These are phyloP conservation scores for Tragelaphus scriptus DNA, from an alignment of 2,113 vertebrate genomes.

Conservation along the genomic window DNA sequence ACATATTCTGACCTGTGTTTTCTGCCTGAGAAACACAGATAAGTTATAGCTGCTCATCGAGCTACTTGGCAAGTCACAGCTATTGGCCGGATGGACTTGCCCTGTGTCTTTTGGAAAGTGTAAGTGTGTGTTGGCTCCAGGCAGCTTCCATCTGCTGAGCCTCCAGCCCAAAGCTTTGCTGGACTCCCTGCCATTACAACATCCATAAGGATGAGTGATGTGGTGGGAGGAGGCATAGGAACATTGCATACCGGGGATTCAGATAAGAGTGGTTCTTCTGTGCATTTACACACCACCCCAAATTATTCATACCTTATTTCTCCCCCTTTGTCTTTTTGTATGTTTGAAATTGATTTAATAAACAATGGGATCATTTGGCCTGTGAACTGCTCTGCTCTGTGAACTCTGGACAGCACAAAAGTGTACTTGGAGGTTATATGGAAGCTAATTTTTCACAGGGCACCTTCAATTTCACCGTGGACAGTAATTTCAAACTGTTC, in stretches of 20 bases:
- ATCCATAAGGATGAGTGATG: not conserved
- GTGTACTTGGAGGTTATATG: not conserved
- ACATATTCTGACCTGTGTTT: not conserved
- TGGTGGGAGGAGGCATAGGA: not conserved
- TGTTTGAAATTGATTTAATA: not conserved
- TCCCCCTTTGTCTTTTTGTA: not conserved
- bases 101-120: not conserved
- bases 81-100: not conserved
- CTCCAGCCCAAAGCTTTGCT: not conserved
- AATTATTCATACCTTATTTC: not conserved
- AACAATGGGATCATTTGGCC: not conserved
- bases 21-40: not conserved
- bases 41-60: not conserved
- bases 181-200: not conserved
- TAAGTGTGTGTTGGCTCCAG: not conserved
- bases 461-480: not conserved
- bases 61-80: not conserved
- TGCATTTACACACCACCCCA: too few species aligned
- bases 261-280: not conserved
- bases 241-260: not conserved
- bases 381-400: not conserved
- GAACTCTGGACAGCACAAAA: not conserved
- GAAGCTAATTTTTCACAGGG: not conserved
- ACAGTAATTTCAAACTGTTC: not conserved
- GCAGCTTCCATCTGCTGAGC: not conserved